phyloP scores from a whole-genome alignment of 2,113 vertebrate species.

The Oreochromis tanganicae region DNA sequence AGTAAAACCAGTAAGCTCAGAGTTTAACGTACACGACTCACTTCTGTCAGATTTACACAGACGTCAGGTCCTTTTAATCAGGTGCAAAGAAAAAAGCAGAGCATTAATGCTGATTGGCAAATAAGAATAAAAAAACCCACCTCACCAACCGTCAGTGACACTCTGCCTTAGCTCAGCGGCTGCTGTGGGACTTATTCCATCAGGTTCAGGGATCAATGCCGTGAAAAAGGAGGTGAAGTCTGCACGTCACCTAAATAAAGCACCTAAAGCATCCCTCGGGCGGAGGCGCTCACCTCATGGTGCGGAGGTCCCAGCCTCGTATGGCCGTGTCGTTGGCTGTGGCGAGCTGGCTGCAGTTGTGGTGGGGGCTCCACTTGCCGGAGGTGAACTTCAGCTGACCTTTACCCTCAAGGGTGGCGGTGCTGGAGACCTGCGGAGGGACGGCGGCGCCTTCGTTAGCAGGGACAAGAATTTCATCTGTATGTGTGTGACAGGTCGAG shows the following conservation, averaged over 20 bases:
- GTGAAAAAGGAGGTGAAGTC: not conserved
- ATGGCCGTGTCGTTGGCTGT: conserved; percentile 91
- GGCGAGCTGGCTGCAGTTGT: conserved; percentile 93
- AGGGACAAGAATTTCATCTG: not conserved
- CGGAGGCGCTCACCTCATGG: conserved; percentile 80
- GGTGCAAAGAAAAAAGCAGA: not conserved
- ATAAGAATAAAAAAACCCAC: not conserved
- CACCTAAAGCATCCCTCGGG: not conserved
- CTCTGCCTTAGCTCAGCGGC: not conserved
- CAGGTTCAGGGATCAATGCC: not conserved
- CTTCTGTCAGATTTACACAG: conserved; percentile 27
- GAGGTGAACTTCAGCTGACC: conserved; percentile 94
- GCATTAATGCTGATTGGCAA: conserved; percentile 21
- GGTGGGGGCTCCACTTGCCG: conserved; percentile 95
- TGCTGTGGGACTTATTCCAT: not conserved
- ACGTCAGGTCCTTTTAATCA: not conserved
- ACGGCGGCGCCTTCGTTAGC: not conserved
- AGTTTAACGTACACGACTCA: conserved; percentile 8
- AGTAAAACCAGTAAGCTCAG: not conserved
- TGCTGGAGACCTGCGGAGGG: conserved; percentile 81
- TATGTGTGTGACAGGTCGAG: not conserved
- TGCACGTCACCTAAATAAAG: not conserved
- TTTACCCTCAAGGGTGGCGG: conserved; percentile 87
- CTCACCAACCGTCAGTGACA: not conserved
- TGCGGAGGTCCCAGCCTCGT: conserved; percentile 93